These are phyloP conservation scores for Spialia ferax DNA, from an alignment of 2,888 invertebrate species.

Conservation along the genomic window DNA sequence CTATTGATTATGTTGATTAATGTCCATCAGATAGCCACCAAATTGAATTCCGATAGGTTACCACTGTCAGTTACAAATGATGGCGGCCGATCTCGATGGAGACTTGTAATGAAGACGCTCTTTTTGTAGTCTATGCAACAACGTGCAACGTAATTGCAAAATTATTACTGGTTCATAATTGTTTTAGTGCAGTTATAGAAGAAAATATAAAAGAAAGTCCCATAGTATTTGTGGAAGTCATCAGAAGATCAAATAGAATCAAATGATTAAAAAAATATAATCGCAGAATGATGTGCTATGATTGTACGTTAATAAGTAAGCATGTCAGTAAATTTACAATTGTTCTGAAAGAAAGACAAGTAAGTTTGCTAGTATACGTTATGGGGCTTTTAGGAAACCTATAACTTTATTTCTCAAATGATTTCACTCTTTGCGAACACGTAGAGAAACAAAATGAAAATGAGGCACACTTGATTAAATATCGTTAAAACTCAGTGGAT, in stretches of 20 bases:
- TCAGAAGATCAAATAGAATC: neutral
- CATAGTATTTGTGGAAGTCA: neutral
- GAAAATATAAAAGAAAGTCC: neutral
- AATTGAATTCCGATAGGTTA: slow-evolving; percentile 51
- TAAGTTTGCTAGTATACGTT: no score
- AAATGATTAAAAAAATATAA: neutral
- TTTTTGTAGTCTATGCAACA: slow-evolving; percentile 17
- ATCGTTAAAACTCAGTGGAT: slow-evolving; percentile 7
- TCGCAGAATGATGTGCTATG: no score
- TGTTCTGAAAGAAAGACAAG: no score
- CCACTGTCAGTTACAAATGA: slow-evolving; percentile 65
- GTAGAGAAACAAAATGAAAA: slow-evolving; percentile 8
- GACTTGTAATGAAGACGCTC: slow-evolving; percentile 26
- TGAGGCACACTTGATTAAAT: slow-evolving; percentile 8
- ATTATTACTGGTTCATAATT: slow-evolving; percentile 9
- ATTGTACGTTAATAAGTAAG: no score
- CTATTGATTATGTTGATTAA: slow-evolving; percentile 51
- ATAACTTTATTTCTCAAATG: no score
- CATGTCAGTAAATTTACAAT: no score
- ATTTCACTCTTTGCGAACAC: no score
- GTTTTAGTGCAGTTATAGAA: neutral
- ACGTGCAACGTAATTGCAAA: slow-evolving; percentile 26
- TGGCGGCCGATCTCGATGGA: slow-evolving; percentile 31
- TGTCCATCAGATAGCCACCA: slow-evolving; percentile 51
- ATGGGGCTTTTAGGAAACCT: no score